Conservation (phyloP, 37 sponge, comb jelly and placozoan species). For the Bolinopsis microptera region DNA sequence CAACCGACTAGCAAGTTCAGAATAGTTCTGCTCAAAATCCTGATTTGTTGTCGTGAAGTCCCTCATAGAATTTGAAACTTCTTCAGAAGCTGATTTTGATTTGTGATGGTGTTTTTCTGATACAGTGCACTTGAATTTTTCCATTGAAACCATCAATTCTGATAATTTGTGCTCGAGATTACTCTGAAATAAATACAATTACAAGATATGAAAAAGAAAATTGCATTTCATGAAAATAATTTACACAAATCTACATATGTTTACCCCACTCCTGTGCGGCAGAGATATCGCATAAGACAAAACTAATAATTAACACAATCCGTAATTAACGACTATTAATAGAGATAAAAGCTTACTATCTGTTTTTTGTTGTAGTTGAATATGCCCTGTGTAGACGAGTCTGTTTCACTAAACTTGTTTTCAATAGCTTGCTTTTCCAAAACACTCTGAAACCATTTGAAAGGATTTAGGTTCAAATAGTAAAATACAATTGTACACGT, state of each 20-base stretch:
- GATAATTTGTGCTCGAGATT: constrained; percentile 28
- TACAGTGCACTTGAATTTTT: neutral
- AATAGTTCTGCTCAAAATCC: neutral
- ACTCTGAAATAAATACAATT: constrained; percentile 25
- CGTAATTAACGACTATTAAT: no score
- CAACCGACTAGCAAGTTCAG: neutral
- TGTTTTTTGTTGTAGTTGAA: neutral
- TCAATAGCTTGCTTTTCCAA: neutral
- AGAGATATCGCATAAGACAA: no score
- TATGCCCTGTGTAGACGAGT: neutral
- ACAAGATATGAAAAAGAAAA: neutral
- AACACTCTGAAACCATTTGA: constrained; percentile 61
- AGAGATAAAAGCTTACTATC: neutral
- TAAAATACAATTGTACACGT: no score
- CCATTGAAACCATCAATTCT: neutral
- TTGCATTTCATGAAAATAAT: neutral
- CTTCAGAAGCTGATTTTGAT: neutral
- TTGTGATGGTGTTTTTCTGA: neutral
- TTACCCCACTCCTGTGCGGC: no score
- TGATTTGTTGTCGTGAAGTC: neutral
- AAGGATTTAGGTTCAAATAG: no score
- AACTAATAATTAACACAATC: no score
- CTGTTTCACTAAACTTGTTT: neutral
- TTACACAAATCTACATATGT: neutral
- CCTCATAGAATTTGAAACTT: neutral